These are phyloP conservation scores for Apamea monoglypha DNA, from an alignment of 2,888 invertebrate species.

Conservation along the genomic window DNA sequence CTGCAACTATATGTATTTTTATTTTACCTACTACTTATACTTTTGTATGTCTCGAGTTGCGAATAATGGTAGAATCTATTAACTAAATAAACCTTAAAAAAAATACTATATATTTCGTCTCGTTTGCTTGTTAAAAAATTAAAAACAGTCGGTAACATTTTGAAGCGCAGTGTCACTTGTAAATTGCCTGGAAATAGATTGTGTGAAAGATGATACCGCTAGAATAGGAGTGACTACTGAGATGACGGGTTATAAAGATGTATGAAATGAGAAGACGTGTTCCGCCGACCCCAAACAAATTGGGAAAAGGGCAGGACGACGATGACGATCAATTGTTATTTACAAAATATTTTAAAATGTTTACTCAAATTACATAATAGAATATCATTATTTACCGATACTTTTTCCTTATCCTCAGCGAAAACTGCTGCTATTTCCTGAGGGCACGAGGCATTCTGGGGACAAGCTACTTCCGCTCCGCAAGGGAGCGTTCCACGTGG, in stretches of 20 bases:
- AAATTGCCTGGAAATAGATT: no score
- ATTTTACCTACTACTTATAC: not conserved
- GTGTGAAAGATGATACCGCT: not conserved
- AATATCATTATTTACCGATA: not conserved
- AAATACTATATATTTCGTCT: not conserved
- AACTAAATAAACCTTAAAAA: not conserved
- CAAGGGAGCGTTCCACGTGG: conserved; percentile 98
- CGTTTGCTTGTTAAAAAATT: not conserved
- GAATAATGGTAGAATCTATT: not conserved
- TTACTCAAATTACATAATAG: not conserved
- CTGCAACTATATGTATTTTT: not conserved
- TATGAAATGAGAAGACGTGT: not conserved
- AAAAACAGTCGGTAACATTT: not conserved
- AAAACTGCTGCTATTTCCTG: conserved; percentile 96
- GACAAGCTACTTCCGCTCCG: conserved; percentile 96
- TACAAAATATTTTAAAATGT: not conserved
- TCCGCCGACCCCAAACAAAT: not conserved
- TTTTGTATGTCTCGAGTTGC: not conserved
- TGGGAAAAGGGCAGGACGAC: not conserved
- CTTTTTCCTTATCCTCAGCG: conserved; percentile 86
- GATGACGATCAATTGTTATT: not conserved
- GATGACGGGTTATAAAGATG: not conserved
- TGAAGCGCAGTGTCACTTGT: not conserved
- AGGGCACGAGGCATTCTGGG: conserved; percentile 96
- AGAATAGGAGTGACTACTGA: not conserved